Base-by-base conservation (phyloP, 53 echinoderm and acorn worm species). In the Holothuria scabra region DNA sequence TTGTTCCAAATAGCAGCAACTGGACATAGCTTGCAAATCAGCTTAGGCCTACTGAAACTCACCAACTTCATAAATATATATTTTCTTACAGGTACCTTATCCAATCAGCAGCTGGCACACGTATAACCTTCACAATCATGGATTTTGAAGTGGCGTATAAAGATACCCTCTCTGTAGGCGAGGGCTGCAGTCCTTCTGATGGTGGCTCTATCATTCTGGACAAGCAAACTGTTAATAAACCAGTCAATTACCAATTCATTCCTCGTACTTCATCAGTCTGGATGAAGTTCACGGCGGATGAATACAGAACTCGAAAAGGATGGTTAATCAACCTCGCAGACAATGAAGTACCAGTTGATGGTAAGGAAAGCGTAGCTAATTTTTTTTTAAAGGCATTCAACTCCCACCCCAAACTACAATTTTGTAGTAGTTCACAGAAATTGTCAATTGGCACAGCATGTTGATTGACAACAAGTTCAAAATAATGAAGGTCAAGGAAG, bases 141-240 rank as follows among this genome's bases (percentile, higher is more conserved):
- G 20, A 78, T 18, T 78, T 78, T 13, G 78, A 78, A 26, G 31
- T 31, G 6, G 26, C 78, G 2, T 78, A 78, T 55, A 28, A 57
- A 29, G 94, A 91, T 13, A 60, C 69, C 13, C 91, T 94, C 71
- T 88, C 83, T 67, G 83, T 94, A 38, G 94, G 94, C 6, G 94
- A 94, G 38, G 94, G 91, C 20, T 91, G 85, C 41, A 18, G 4
- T 32, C 68, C 75, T 30, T 19, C 3, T 5, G 66, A 65, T 16
- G 46, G 85, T 38, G 87, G 91, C 31, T 83, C 76, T 8, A 81
- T 95, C 33, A 84, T 93, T 29, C 82, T 95, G 38, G 89, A 91
- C 16, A 82, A 85, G 21, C 91, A 93, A 63, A 88, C 89, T 67
- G 90, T 93, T 8, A 74, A 82, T 85, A 70, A 56, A 12, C 78